Percentiles rank a stretch among this genome's conserved stretches.
Conservation (phyloP, 2,113 vertebrate species). For the Daphoenositta chrysoptera region DNA sequence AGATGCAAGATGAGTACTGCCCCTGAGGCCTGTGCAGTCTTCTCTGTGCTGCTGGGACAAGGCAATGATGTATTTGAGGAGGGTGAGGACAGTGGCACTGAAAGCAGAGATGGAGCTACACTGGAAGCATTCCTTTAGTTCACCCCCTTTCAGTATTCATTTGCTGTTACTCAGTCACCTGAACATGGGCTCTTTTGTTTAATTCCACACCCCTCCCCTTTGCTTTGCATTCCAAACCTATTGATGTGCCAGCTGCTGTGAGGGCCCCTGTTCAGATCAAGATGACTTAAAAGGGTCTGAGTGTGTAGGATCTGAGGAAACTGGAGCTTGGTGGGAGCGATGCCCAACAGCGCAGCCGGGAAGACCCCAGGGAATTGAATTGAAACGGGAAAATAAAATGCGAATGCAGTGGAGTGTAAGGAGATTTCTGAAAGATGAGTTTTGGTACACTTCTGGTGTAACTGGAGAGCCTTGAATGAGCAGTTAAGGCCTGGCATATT, state of each 20-base stretch:
- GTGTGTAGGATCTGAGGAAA: not conserved
- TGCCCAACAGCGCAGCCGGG: rapidly evolving
- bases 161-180: not conserved
- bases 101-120: not conserved
- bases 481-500: not conserved
- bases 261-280: not conserved
- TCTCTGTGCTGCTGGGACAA: not conserved
- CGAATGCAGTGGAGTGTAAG: not conserved
- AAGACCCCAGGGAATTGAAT: not conserved
- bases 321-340: not conserved
- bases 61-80: not conserved
- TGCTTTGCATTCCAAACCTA: not conserved
- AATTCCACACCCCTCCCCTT: not conserved
- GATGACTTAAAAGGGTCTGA: not conserved
- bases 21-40: not conserved
- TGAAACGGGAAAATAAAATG: not conserved
- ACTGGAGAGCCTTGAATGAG: not conserved
- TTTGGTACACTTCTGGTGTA: not conserved
- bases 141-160: not conserved
- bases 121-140: not conserved
- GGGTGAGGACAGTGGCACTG: not conserved
- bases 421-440: not conserved
- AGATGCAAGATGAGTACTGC: not conserved
- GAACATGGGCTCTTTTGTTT: not conserved
- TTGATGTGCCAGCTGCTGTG: not conserved